Evolutionary conservation across 2,113 vertebrate genomes (phyloP), one percentile per base, ranked within the genome.

Genomic region (Chroicocephalus ridibundus): DNA sequence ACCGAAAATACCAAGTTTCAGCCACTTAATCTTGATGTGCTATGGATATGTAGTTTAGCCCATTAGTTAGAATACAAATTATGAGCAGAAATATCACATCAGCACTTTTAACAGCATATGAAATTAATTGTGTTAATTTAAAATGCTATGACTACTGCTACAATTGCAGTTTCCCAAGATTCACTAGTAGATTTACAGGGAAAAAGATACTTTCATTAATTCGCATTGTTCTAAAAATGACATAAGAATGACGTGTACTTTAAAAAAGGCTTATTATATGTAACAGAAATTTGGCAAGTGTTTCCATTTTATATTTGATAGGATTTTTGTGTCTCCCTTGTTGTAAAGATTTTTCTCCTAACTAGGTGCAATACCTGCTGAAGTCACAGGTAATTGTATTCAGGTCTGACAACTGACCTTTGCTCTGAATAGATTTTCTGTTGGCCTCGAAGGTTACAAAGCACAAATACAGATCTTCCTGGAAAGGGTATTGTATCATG

Each of bases 81-180:
- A 91, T 9, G 24, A 87, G 54, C 36, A 82, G 72, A 93, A 97
- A 52, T 42, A 82, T 19, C 52, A 79, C 57, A 79, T 72, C 90
- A 95, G 89, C 94, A 95, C 49, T 89, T 95, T 82, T 66, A 49
- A 82, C 9, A 87, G 77, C 19, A 15, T 12, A 83, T 1, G 0
- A 88, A 93, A 92, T 84, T 84, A 94, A 88, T 2, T 65, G 31
- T 34, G 44, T 75, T 93, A 65, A 93, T 96, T 95, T 86, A 44
- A 94, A 86, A 81, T 81, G 42, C 76, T 64, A 36, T 14, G 18
- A 81, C 54, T 74, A 69, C 34, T 74, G 46, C 42, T 64, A 74
- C 60, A 88, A 55, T 10, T 72, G 32, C 66, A 51, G 19, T 44
- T 84, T 57, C 70, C 47, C 69, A 89, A 44, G 69, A 76, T 38